Evolutionary conservation across 2,888 invertebrate genomes (phyloP), one percentile per base, ranked within the genome.

Genomic region (Agapetus fuscipes): DNA sequence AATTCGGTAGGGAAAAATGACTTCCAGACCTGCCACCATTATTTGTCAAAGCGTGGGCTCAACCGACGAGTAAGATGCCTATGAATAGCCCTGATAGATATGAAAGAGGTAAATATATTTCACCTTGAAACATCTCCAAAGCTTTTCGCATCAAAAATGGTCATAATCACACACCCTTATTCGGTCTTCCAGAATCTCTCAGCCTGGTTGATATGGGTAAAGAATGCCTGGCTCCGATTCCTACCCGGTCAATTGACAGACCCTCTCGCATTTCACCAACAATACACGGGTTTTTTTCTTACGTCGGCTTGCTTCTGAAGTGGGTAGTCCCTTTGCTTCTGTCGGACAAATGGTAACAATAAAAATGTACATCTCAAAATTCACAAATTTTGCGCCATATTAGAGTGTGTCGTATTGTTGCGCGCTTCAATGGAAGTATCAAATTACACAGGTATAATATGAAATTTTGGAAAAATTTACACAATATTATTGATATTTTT

Each of bases 181-280:
- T n/a, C n/a, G n/a, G n/a, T n/a, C n/a, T 9, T 20, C 20, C 20
- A 20, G 20, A 20, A 9, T 20, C 5, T 20, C 20, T n/a, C 20
- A 20, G 20, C 20, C 20, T 20, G n/a, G n/a, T n/a, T n/a, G 20
- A 20, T 9, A 9, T 20, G 20, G 20, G 20, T 9, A 20, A 38
- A 38, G 38, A 42, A 42, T 35, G 42, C 11, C 42, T 12, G 44
- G 31, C 35, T 41, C 33, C 45, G 37, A 43, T 41, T 30, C 37
- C 39, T 43, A 32, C 37, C 40, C 41, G 43, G 43, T 46, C 46
- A 46, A 46, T 46, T 46, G 46, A 41, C 41, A 46, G 43, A 39
- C 34, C 41, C 34, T 34, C 46, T 43, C 41, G 36, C 24, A 34
- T 43, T 46, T 41, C 43, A 26, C 27, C 15, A 24, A 28, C 25